Evolutionary conservation across 2,888 invertebrate genomes (phyloP), one percentile per base, ranked within the genome.

Genomic region (Callosobruchus maculatus): DNA sequence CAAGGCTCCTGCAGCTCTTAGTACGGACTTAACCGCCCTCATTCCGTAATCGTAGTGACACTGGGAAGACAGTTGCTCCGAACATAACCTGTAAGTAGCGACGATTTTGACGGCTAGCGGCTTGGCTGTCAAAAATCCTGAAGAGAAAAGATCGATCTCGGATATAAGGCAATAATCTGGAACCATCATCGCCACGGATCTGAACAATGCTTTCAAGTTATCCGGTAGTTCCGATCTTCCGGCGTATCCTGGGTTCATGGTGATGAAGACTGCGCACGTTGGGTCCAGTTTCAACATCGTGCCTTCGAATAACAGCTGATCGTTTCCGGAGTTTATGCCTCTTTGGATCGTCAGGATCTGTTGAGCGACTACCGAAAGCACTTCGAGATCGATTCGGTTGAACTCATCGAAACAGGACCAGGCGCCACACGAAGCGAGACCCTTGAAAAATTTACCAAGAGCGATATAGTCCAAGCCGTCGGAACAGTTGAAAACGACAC

Each of bases 361-460:
- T 86, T 98, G 97, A 0, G 98, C 97, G 0, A 98, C 96, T 70
- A 98, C 97, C 0, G 97, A 97, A 31, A 98, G 87, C 73, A 98
- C 95, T 86, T 98, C 97, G 77, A 97, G 88, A 84, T 97, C 97
- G 80, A 98, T 97, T 31, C 97, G 92, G 87, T 98, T 97, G 87
- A 98, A 97, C 86, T 98, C 97, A 87, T 97, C 97, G 86, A 98
- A 97, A 85, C 97, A 98, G 0, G 97, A 96, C 97, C 97, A 97
- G 0, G 97, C 97, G 0, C 97, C 97, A 80, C 96, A 95, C 0
- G 97, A 95, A 0, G 97, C 97, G 77, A 97, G 87, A 20, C 97
- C 97, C 91, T 96, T 96, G 84, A 96, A 96, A 88, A 96, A 95
- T 85, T 98, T 98, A 71, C 97, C 97, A 83, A 98, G 90, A 2